Evolutionary conservation across 1,140 invertebrate species (phyloP).

Genomic region (Trichonephila clavipes): DNA sequence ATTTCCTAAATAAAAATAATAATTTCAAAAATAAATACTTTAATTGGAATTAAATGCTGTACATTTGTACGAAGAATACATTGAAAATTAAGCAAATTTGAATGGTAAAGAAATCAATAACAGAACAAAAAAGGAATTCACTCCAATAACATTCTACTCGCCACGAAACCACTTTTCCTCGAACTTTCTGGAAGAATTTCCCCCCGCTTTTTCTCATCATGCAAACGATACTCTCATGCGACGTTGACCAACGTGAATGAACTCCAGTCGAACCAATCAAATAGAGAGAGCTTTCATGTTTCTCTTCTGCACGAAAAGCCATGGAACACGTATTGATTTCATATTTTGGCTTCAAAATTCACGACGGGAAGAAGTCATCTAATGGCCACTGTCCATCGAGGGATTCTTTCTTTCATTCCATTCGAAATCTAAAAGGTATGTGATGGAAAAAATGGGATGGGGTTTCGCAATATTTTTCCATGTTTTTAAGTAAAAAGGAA

Average conservation of each 20-base stretch:
- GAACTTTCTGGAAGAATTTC: not conserved
- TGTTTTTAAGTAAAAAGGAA: not conserved
- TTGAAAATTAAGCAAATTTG: too few relatives aligned
- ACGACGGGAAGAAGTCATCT: not conserved
- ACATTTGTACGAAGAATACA: too few relatives aligned
- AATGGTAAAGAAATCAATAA: not conserved
- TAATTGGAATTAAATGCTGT: too few relatives aligned
- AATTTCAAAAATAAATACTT: too few relatives aligned
- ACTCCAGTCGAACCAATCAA: slow-evolving; percentile 55
- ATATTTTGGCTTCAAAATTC: slow-evolving; percentile 45
- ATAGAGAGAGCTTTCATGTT: slow-evolving; percentile 66
- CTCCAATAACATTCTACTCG: not conserved
- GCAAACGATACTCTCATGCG: slow-evolving; percentile 13
- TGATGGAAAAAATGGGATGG: slow-evolving; percentile 19
- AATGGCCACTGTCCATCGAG: slow-evolving; percentile 52
- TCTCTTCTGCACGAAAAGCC: slow-evolving; percentile 16
- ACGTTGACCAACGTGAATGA: slow-evolving; percentile 31
- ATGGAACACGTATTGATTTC: slow-evolving; percentile 46
- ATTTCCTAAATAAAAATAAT: too few relatives aligned
- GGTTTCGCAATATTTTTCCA: slow-evolving; percentile 24
- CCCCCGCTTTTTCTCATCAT: slow-evolving; percentile 1
- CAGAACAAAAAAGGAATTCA: not conserved
- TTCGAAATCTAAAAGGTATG: slow-evolving; percentile 35
- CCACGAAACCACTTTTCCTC: not conserved
- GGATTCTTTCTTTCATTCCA: slow-evolving; percentile 9